Percentiles rank a stretch among this genome's conserved stretches.
These are phyloP conservation scores for Mythimna ferrago DNA, from an alignment of 2,888 invertebrate species.

Conservation along the genomic window DNA sequence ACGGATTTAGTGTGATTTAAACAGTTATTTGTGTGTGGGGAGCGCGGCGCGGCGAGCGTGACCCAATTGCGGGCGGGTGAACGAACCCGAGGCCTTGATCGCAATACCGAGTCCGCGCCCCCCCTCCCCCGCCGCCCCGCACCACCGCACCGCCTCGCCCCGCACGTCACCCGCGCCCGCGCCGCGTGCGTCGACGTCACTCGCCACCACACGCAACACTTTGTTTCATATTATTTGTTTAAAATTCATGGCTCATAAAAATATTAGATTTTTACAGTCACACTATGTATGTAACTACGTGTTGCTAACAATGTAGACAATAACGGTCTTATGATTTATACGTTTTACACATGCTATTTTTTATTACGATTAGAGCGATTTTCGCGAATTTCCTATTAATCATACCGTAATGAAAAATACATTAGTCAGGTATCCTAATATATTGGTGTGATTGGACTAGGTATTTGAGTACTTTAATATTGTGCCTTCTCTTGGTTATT, in stretches of 20 bases:
- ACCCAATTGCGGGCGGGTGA: constrained; percentile 88
- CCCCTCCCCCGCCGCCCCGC: constrained; percentile 58
- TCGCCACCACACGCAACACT: constrained; percentile 72
- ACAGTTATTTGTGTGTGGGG: constrained; percentile 86
- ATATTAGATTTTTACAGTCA: constrained; percentile 62
- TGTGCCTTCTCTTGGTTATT: background rate
- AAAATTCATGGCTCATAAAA: constrained; percentile 68
- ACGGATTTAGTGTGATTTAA: constrained; percentile 86
- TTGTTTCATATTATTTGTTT: constrained; percentile 79
- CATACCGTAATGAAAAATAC: background rate
- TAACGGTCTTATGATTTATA: constrained; percentile 49
- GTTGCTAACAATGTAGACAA: constrained; percentile 58
- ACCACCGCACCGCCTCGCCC: constrained; percentile 40
- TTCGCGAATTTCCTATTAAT: constrained; percentile 14
- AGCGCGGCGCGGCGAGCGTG: constrained; percentile 82
- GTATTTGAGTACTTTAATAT: background rate
- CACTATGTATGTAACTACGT: constrained; percentile 54
- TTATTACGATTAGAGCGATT: constrained; percentile 2
- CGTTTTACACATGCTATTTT: constrained; percentile 27
- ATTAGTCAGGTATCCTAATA: background rate
- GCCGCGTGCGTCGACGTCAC: constrained; percentile 75
- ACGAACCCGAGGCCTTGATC: constrained; percentile 90
- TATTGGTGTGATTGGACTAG: background rate
- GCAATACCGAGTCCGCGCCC: constrained; percentile 83
- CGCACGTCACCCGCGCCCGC: constrained; percentile 39